Percentiles rank a stretch among this genome's conserved stretches.
Evolutionary conservation across 2,113 vertebrate genomes (phyloP).

Genomic region (Ailuropoda melanoleuca): DNA sequence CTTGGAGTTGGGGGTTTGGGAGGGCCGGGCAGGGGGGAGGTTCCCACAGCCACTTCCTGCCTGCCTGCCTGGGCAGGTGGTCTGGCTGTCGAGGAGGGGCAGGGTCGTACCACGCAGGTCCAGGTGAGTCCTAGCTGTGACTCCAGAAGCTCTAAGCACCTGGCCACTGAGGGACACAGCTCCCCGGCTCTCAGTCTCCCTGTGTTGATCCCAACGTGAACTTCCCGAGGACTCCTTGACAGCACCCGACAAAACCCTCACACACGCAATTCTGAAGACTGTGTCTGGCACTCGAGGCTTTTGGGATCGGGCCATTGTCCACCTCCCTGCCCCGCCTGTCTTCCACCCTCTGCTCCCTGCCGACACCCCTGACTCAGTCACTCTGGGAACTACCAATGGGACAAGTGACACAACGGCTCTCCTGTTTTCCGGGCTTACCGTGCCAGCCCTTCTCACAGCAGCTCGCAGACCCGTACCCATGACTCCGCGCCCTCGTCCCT

Average conservation of each 20-base stretch:
- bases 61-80: background rate
- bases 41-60: background rate
- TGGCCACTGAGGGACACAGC: background rate
- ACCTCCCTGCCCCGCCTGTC: background rate
- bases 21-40: fast-evolving
- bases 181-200: background rate
- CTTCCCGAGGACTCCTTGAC: background rate
- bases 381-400: background rate
- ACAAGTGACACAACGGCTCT: fast-evolving
- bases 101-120: fast-evolving
- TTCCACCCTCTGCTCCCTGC: background rate
- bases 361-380: background rate
- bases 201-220: fast-evolving
- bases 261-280: background rate
- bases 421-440: background rate
- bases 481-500: background rate
- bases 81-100: background rate
- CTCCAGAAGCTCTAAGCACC: background rate
- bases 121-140: background rate
- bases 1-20: background rate
- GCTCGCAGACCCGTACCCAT: background rate
- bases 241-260: background rate
- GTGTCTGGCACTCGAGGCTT: background rate
- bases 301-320: fast-evolving
- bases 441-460: background rate